These are phyloP conservation scores for Drosophila cardini DNA, from an alignment of 1,140 invertebrate species.

Conservation along the genomic window DNA sequence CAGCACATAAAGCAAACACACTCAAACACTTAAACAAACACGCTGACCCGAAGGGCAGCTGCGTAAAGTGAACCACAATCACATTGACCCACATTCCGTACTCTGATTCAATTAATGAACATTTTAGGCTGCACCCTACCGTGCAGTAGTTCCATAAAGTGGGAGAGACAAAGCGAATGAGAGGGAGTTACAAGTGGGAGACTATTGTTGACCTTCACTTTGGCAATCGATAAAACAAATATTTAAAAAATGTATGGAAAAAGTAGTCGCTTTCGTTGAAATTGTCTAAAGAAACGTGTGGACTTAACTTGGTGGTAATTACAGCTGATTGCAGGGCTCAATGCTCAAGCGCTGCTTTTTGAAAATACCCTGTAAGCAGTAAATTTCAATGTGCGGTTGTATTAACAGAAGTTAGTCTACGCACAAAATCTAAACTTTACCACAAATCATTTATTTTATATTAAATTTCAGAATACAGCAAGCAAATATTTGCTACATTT, in stretches of 20 bases:
- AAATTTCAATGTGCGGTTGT: not conserved
- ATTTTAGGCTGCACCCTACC: conserved; percentile 1
- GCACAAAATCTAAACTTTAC: no score
- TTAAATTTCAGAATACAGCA: no score
- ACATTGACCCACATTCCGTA: conserved; percentile 45
- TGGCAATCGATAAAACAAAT: conserved; percentile 11
- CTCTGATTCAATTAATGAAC: conserved; percentile 43
- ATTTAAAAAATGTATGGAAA: not conserved
- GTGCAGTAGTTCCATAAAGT: not conserved
- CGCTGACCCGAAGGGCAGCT: not conserved
- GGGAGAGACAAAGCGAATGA: not conserved
- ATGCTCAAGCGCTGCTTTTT: conserved; percentile 43
- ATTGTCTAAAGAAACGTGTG: conserved; percentile 12
- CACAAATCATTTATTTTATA: no score
- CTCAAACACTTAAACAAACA: not conserved
- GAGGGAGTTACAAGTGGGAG: not conserved
- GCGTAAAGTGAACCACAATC: conserved; percentile 25
- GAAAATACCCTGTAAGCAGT: conserved; percentile 1
- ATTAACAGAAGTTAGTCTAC: not conserved
- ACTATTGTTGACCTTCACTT: conserved; percentile 36
- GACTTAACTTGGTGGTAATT: conserved; percentile 32
- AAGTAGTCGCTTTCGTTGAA: conserved; percentile 4
- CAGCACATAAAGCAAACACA: conserved; percentile 23
- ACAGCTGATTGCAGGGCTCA: conserved; percentile 54
- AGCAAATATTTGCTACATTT: no score